These are phyloP conservation scores for Drosophila littoralis DNA, from an alignment of 1,140 invertebrate species.

Conservation along the genomic window DNA sequence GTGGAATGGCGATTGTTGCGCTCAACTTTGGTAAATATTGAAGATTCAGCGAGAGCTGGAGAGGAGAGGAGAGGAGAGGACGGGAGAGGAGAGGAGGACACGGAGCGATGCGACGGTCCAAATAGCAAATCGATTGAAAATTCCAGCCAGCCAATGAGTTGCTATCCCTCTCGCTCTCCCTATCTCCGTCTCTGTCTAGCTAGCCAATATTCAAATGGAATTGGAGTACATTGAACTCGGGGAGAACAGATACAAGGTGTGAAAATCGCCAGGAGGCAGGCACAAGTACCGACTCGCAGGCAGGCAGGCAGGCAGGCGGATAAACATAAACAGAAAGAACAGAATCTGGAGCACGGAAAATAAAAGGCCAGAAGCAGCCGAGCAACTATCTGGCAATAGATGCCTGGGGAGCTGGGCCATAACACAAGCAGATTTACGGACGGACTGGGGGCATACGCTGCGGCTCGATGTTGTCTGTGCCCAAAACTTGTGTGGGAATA, in stretches of 20 bases:
- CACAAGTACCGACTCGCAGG: conserved; percentile 4
- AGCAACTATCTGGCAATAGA: not conserved
- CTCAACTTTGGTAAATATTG: conserved; percentile 43
- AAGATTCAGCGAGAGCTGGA: conserved; percentile 5
- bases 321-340: conserved; percentile 40
- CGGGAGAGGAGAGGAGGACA: not conserved
- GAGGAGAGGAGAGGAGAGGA: not conserved
- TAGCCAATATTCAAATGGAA: conserved; percentile 69
- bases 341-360: conserved; percentile 38
- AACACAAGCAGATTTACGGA: too few species aligned
- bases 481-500: conserved; percentile 8
- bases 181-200: not conserved
- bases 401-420: too few species aligned
- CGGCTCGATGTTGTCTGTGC: conserved; percentile 21
- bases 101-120: conserved; percentile 49
- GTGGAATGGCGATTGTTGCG: conserved; percentile 52
- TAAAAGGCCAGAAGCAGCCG: conserved; percentile 11
- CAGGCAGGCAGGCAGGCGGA: conserved; percentile 40
- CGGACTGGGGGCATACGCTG: conserved; percentile 1
- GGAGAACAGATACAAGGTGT: conserved; percentile 50
- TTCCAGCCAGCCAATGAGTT: conserved; percentile 1
- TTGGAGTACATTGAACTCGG: conserved; percentile 64
- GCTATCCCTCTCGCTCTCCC: not conserved
- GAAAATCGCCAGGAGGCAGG: conserved; percentile 55
- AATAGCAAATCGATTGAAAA: conserved; percentile 63